Base-by-base conservation (phyloP, 2,888 invertebrate genomes). In the Zaprionus obscuricornis region DNA sequence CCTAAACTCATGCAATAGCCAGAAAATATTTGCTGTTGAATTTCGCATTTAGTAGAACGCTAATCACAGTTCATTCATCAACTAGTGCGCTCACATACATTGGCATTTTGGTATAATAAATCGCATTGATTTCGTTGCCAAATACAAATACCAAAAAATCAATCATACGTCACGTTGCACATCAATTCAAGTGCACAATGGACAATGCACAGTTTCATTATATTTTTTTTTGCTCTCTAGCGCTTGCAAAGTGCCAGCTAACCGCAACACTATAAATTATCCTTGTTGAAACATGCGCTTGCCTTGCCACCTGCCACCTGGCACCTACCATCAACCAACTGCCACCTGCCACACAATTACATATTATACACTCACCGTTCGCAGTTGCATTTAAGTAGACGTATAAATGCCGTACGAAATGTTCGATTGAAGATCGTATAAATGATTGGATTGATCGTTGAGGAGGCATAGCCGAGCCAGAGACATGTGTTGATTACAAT, bases 381-480 rank as follows among this genome's bases (percentile, higher is more conserved):
- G 88, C 96, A 96, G 82, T 93, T 93, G 90, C 96, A 96, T 64
- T 93, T 92, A 13, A 96, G 91, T 40, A 96, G 90, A 59, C 95
- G 92, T 59, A 95, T 93, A 88, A 97, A 97, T 0, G 96, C 96
- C 8, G 95, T 95, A 40, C 97, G 92, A 91, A 97, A 97, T 8
- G 96, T 96, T 71, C 94, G 93, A 90, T 97, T 97, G 92, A 98
- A 98, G 47, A 97, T 94, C 1, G 97, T 97, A 90, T 98, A 97
- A 88, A 97, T 97, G 84, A 97, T 94, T 4, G 97, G 97, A 90
- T 98, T 97, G 89, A 98, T 96, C 65, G 96, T 97, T 14, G 96
- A 97, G 42, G 96, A 96, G 64, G 96, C 95, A 91, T 97, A 97
- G 65, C 97, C 97, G 73, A 98, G 91, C 97, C 97, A 98, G 2